Evolutionary conservation across 1,140 invertebrate genomes (phyloP).

Genomic region (Trachymyrmex septentrionalis): DNA sequence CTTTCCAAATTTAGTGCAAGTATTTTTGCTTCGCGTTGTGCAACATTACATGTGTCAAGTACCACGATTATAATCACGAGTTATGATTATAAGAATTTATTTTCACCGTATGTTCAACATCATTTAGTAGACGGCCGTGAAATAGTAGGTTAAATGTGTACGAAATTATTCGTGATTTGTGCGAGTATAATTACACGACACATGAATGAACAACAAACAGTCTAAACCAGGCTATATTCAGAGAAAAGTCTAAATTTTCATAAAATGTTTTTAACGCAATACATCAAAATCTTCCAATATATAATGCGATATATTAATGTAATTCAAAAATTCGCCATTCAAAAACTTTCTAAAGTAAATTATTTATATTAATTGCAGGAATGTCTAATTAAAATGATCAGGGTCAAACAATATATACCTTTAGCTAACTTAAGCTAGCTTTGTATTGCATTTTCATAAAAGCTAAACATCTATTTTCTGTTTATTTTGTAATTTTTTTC

Average conservation of each 20-base stretch:
- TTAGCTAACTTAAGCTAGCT: background rate
- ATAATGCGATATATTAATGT: background rate
- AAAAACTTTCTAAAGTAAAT: background rate
- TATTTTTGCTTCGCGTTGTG: background rate
- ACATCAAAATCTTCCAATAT: background rate
- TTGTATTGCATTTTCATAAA: background rate
- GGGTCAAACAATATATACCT: background rate
- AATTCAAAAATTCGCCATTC: background rate
- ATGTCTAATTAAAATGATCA: background rate
- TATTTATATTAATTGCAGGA: background rate
- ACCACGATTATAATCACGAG: constrained; percentile 51
- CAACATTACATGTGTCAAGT: constrained; percentile 22
- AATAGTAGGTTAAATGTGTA: constrained; percentile 17
- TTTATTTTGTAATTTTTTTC: background rate
- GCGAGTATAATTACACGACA: constrained; percentile 36
- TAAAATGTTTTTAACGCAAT: background rate
- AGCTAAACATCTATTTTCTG: background rate
- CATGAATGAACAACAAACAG: constrained; percentile 33
- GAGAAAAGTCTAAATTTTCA: constrained; percentile 11
- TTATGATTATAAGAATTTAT: constrained; percentile 61
- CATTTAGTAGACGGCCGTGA: constrained; percentile 23
- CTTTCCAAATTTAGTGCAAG: constrained; percentile 26
- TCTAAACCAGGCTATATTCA: constrained; percentile 23
- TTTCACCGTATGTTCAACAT: constrained; percentile 12
- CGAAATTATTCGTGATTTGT: constrained; percentile 46